Conservation (phyloP, 2,888 invertebrate genomes). For the Pocota personata region DNA sequence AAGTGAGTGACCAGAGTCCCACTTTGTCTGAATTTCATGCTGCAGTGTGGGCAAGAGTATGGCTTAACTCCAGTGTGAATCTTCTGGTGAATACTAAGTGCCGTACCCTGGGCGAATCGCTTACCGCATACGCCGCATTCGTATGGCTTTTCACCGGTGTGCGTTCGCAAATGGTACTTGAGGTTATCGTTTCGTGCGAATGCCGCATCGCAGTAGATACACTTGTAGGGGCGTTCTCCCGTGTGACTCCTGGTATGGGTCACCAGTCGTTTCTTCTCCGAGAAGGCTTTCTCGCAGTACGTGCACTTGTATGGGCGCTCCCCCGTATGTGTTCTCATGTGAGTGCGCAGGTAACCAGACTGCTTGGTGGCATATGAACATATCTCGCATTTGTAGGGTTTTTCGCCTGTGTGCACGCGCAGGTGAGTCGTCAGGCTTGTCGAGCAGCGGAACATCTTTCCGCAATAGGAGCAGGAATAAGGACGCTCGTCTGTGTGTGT, state of each 20-base stretch:
- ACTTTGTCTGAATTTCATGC: slow-evolving; percentile 61
- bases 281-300: slow-evolving; percentile 59
- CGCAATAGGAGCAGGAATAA: slow-evolving; percentile 47
- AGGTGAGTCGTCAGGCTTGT: slow-evolving; percentile 60
- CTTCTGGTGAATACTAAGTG: slow-evolving; percentile 58
- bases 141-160: slow-evolving; percentile 63
- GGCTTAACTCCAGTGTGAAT: slow-evolving; percentile 66
- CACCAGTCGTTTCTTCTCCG: slow-evolving; percentile 56
- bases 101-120: slow-evolving; percentile 56
- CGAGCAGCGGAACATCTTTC: slow-evolving; percentile 60
- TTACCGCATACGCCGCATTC: slow-evolving; percentile 62
- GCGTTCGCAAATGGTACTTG: slow-evolving; percentile 63
- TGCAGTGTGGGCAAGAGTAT: slow-evolving; percentile 60
- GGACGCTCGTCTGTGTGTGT: slow-evolving; percentile 69
- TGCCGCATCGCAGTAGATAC: slow-evolving; percentile 59
- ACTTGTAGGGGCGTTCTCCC: slow-evolving; percentile 63
- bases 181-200: slow-evolving; percentile 68
- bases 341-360: slow-evolving; percentile 59
- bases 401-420: slow-evolving; percentile 63
- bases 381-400: slow-evolving; percentile 66
- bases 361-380: slow-evolving; percentile 69
- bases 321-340: slow-evolving; percentile 66
- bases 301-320: slow-evolving; percentile 58
- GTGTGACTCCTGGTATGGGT: slow-evolving; percentile 65
- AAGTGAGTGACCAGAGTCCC: slow-evolving; percentile 64